Evolutionary conservation across 1,140 invertebrate species (phyloP).

Genomic region (Rhagoletis zephyria): DNA sequence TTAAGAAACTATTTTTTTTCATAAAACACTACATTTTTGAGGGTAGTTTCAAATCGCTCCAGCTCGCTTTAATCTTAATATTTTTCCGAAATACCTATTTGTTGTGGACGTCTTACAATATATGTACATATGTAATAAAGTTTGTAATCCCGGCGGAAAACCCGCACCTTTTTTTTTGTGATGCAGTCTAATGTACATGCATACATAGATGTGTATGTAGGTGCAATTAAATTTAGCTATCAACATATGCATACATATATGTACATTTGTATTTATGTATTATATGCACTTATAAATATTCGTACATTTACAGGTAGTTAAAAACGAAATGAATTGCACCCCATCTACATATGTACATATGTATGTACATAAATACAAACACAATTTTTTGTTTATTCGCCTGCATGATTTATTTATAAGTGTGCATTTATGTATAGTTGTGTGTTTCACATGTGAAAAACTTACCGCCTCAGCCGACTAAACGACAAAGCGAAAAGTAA

Average conservation of each 20-base stretch:
- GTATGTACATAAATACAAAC: no score
- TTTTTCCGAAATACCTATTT: no score
- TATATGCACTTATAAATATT: not conserved
- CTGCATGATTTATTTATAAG: constrained; percentile 36
- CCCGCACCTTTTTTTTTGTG: no score
- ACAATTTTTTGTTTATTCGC: not conserved
- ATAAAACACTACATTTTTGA: no score
- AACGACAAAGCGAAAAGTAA: constrained; percentile 15
- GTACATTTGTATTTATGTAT: not conserved
- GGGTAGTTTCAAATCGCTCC: no score
- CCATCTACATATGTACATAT: not conserved
- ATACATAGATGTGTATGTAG: not conserved
- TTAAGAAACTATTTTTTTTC: no score
- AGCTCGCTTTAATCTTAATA: no score
- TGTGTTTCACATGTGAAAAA: constrained; percentile 54
- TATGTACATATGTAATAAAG: not conserved
- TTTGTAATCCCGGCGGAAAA: no score
- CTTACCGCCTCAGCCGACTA: constrained; percentile 33
- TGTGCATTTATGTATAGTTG: not conserved
- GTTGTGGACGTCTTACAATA: not conserved
- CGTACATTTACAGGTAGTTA: constrained; percentile 36
- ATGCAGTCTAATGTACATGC: no score
- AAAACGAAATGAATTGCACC: constrained; percentile 25
- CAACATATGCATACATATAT: not conserved
- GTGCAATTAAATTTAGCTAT: not conserved